Percentiles rank a stretch among this genome's conserved stretches.
phyloP scores from a whole-genome alignment of 2,797 vertebrate genomes.

The Spinus olivaceus region DNA sequence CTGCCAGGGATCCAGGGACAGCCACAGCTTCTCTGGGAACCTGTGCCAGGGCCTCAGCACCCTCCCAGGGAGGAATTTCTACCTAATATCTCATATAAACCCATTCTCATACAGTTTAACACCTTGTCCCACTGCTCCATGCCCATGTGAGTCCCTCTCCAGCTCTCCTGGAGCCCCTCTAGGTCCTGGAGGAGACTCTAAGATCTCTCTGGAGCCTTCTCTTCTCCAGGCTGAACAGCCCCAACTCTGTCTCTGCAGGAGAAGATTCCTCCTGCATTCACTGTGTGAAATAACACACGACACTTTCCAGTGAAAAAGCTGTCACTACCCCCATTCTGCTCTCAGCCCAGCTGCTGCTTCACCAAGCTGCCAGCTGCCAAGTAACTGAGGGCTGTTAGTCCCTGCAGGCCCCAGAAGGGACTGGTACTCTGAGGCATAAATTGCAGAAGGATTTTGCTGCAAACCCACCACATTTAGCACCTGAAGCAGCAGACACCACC shows the following conservation, averaged over 20 bases:
- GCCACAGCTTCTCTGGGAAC: neutral
- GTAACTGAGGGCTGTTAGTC: neutral
- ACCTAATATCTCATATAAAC: neutral
- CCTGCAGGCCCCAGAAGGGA: neutral
- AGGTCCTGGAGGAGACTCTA: neutral
- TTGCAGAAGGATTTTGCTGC: neutral
- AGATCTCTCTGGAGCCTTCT: neutral
- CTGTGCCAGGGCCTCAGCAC: fast-evolving
- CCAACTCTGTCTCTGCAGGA: neutral
- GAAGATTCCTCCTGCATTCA: neutral
- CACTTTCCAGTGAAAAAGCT: neutral
- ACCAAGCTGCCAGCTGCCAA: neutral
- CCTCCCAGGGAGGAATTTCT: neutral
- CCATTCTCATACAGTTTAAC: neutral
- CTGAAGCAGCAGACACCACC: neutral
- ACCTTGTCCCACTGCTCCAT: neutral
- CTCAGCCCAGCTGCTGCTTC: neutral
- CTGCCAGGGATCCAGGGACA: neutral
- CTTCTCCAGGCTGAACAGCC: neutral
- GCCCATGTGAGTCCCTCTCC: neutral
- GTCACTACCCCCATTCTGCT: neutral
- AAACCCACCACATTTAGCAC: neutral
- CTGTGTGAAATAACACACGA: neutral
- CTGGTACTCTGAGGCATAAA: neutral
- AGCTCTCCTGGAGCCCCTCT: neutral